phyloP scores from a whole-genome alignment of 2,797 vertebrate genomes.

The Melanotaenia nigrans region DNA sequence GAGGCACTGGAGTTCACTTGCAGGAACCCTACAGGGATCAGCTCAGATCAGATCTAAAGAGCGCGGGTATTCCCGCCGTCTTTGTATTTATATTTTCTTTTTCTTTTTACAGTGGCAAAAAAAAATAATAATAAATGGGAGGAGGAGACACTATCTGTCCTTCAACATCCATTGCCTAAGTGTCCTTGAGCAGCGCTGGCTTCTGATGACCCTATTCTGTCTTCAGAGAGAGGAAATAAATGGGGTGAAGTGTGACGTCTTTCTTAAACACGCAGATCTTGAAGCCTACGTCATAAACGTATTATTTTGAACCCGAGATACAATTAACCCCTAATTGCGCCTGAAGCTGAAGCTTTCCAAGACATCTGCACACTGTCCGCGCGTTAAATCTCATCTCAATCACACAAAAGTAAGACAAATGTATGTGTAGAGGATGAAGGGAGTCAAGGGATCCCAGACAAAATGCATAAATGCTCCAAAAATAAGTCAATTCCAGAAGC shows the following conservation, averaged over 20 bases:
- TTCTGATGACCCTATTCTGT: constrained; percentile 40
- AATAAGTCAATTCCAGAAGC: neutral
- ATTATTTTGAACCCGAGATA: neutral
- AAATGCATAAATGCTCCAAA: neutral
- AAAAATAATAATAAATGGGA: constrained; percentile 46
- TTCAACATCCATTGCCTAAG: constrained; percentile 35
- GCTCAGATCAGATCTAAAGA: constrained; percentile 21
- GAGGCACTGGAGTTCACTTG: constrained; percentile 15
- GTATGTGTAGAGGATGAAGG: neutral
- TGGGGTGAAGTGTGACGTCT: constrained; percentile 6
- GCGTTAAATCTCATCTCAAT: neutral
- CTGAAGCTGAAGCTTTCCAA: neutral
- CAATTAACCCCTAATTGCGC: neutral
- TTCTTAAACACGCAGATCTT: neutral
- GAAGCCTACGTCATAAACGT: neutral
- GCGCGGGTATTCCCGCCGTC: constrained; percentile 46
- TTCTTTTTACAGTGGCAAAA: constrained; percentile 10
- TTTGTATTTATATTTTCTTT: constrained; percentile 42
- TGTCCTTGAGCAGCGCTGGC: constrained; percentile 50
- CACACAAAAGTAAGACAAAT: neutral
- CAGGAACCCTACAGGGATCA: constrained; percentile 52
- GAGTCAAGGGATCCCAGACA: neutral
- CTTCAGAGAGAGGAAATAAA: constrained; percentile 11
- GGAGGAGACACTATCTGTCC: constrained; percentile 27
- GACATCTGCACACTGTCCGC: neutral